Conservation (phyloP, 2,113 vertebrate species). For the Ammodytes dubius region DNA sequence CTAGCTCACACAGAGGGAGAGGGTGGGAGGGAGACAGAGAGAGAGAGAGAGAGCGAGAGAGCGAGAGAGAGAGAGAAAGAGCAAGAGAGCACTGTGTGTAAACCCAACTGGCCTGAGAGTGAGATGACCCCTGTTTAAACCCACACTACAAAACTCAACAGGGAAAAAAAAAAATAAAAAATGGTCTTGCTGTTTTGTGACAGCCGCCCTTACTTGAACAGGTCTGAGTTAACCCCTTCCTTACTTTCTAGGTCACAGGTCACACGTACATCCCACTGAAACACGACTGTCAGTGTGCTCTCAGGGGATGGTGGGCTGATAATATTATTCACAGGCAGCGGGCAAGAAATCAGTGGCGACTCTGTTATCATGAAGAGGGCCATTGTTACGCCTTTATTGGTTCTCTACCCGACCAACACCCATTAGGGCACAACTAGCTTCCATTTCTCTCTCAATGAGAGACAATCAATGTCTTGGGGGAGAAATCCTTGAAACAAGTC, state of each 20-base stretch:
- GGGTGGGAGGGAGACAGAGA: constrained; percentile 55
- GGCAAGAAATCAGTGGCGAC: constrained; percentile 77
- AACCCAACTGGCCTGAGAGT: constrained; percentile 24
- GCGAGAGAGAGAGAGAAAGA: constrained; percentile 35
- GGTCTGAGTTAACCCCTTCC: background rate
- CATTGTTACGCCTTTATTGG: constrained; percentile 73
- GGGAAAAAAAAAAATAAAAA: no score
- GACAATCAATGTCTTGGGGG: constrained; percentile 5
- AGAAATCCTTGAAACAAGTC: background rate
- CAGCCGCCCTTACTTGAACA: constrained; percentile 9
- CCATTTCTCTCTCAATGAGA: constrained; percentile 21
- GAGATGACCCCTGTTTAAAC: constrained; percentile 50
- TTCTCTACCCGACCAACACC: constrained; percentile 57
- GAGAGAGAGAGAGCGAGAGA: constrained; percentile 31
- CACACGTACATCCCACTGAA: constrained; percentile 31
- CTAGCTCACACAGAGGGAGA: constrained; percentile 74
- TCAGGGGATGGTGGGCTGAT: constrained; percentile 60
- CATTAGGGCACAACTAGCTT: constrained; percentile 52
- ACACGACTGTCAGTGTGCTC: constrained; percentile 45
- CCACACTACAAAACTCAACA: background rate
- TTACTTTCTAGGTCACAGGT: background rate
- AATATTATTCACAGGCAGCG: constrained; percentile 76
- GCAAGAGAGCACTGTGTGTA: constrained; percentile 36
- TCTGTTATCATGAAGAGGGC: constrained; percentile 80
- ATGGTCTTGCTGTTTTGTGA: background rate